Percentiles rank a stretch among this genome's conserved stretches.
Conservation (phyloP, 2,888 invertebrate genomes). For the Seira sanloemensis region DNA sequence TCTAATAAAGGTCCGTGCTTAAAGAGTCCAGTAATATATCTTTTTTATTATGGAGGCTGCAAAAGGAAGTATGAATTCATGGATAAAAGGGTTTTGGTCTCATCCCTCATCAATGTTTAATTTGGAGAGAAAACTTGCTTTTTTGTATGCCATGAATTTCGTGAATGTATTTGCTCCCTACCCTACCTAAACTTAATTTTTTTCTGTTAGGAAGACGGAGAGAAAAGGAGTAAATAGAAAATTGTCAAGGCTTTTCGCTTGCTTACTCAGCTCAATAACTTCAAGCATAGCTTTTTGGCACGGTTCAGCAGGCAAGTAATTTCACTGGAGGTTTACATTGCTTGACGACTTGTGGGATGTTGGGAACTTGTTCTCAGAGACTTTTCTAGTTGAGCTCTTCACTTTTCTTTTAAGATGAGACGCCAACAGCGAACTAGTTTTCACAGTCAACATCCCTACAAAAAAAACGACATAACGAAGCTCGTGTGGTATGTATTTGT, state of each 20-base stretch:
- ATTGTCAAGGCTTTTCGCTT: conserved; percentile 54
- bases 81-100: no score
- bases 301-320: conserved; percentile 60
- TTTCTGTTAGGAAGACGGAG: background rate
- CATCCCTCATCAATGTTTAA: no score
- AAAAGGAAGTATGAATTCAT: no score
- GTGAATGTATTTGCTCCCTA: background rate
- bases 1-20: no score
- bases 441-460: background rate
- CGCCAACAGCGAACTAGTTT: conserved; percentile 20
- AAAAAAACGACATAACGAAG: background rate
- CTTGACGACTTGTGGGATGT: conserved; percentile 51
- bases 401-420: conserved; percentile 31
- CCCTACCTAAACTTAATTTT: background rate
- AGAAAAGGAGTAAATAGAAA: conserved; percentile 39
- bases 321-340: conserved; percentile 48
- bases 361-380: conserved; percentile 48
- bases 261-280: conserved; percentile 59
- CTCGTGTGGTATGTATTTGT: background rate
- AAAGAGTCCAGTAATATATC: no score
- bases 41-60: no score
- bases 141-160: background rate
- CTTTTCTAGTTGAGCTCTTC: conserved; percentile 51
- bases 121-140: background rate
- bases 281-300: conserved; percentile 57